Base-by-base conservation (phyloP, 2,888 invertebrate genomes). In the Elgonia sp. region DNA sequence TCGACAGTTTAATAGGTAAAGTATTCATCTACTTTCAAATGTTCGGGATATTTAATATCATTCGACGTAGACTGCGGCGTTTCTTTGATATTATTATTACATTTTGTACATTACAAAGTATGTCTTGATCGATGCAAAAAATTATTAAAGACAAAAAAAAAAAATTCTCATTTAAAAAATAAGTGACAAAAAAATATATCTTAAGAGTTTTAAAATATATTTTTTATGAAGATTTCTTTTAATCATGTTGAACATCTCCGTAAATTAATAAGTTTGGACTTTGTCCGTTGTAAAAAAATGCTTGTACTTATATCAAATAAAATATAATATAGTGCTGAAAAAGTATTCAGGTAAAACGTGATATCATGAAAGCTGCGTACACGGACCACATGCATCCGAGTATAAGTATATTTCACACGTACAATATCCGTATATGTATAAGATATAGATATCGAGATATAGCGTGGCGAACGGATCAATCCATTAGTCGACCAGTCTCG, bases 401-500 rank as follows among this genome's bases (percentile, higher is more conserved):
- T 72, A 75, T 75, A 79, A 79, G 83, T 87, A 79, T 85, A 77
- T 82, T 85, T 88, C 84, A 77, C 81, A 82, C 82, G 67, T 62
- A 86, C 21, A 60, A 10, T 81, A 76, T 70, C 65, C 60, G 62
- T 87, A 87, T 89, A 89, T 90, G 89, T 91, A 91, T 88, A 90
- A 89, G 90, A 90, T 91, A 89, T 91, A 90, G 92, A 90, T 91
- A 92, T 91, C 90, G 89, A 88, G 90, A 91, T 92, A 92, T 92
- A 91, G 73, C 88, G 90, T 91, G 90, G 91, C 91, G 86, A 90
- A 89, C 91, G 92, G 91, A 93, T 93, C 92, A 92, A 93, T 92
- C 92, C 92, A 93, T 93, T 93, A 93, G 92, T 91, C 91, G 90
- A 90, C 89, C 88, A 89, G 91, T 90, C 90, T 92, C 91, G 87